Percentiles rank a stretch among this genome's conserved stretches.
These are phyloP conservation scores for Arctocebus calabarensis DNA, from an alignment of 2,797 vertebrate species.

Conservation along the genomic window DNA sequence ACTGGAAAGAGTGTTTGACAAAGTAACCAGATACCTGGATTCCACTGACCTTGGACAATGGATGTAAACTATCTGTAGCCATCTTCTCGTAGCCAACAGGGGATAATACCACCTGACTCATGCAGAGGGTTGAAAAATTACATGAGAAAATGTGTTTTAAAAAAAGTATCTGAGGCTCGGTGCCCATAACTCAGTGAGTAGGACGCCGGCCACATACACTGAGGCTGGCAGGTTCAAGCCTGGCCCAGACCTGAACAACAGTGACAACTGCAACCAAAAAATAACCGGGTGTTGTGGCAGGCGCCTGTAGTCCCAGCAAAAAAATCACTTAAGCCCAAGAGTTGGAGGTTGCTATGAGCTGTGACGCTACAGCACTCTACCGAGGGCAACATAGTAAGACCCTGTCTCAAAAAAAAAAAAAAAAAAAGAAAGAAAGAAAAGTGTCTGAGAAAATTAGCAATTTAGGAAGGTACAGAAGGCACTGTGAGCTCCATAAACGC, in stretches of 20 bases:
- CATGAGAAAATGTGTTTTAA: background rate
- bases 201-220: no score
- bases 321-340: no score
- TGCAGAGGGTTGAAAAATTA: background rate
- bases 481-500: background rate
- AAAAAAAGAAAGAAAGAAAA: background rate
- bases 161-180: background rate
- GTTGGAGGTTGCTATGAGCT: no score
- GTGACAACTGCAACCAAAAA: no score
- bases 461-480: background rate
- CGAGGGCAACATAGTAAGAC: no score
- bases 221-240: no score
- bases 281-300: no score
- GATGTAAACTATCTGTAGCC: background rate
- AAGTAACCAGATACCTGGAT: background rate
- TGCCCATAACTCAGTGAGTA: no score
- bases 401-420: background rate
- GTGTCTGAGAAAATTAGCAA: background rate
- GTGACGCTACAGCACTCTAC: no score
- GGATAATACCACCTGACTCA: background rate
- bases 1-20: background rate
- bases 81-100: background rate
- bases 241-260: no score
- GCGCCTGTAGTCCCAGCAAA: no score
- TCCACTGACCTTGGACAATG: background rate